Percentiles rank a stretch among this genome's conserved stretches.
Conservation (phyloP, 2,888 invertebrate species). For the Scotopteryx bipunctaria region DNA sequence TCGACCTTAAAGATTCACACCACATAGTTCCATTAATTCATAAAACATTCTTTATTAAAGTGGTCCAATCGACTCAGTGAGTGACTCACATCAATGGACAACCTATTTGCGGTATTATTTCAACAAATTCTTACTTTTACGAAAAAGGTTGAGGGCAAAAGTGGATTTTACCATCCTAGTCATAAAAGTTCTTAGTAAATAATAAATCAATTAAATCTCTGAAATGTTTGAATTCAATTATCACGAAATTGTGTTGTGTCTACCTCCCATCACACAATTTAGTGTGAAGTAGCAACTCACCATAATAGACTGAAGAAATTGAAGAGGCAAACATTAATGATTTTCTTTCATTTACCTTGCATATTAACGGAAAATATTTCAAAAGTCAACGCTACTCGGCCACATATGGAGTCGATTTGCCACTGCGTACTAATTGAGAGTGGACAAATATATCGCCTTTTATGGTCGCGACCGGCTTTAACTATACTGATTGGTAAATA, state of each 20-base stretch:
- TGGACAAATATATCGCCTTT: conserved; percentile 80
- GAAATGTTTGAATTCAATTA: conserved; percentile 12
- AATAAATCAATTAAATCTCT: conserved; percentile 1
- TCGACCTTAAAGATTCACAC: conserved; percentile 21
- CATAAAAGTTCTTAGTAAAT: neutral
- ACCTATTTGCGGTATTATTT: no score
- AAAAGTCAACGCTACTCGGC: conserved; percentile 71
- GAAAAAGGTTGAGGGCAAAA: neutral
- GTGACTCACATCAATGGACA: no score
- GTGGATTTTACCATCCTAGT: neutral
- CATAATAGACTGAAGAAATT: conserved; percentile 66
- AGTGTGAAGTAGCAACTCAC: conserved; percentile 31
- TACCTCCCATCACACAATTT: conserved; percentile 11
- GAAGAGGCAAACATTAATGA: conserved; percentile 74
- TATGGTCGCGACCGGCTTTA: conserved; percentile 72
- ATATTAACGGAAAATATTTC: conserved; percentile 71
- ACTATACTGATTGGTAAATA: conserved; percentile 78
- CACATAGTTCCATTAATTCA: conserved; percentile 15
- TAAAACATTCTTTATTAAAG: conserved; percentile 6
- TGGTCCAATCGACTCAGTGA: neutral
- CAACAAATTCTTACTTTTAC: neutral
- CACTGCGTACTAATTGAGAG: conserved; percentile 76
- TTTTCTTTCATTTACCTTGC: conserved; percentile 72
- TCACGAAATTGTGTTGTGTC: conserved; percentile 12
- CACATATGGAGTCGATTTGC: conserved; percentile 77